Evolutionary conservation across 64 coral and sea anemone species (phyloP).

Genomic region (Porites australiensis): DNA sequence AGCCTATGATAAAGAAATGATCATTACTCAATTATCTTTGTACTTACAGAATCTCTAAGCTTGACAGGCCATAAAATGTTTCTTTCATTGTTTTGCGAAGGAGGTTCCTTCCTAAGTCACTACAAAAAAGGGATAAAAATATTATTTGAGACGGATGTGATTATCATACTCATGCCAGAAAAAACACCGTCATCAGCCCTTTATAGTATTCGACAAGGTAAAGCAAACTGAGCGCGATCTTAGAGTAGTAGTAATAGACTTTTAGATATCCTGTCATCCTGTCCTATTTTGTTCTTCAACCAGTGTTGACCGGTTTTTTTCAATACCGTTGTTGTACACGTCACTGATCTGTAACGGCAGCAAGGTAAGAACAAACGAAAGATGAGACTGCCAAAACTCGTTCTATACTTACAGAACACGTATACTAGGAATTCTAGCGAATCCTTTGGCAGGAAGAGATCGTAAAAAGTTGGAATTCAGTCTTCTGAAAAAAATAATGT

Average conservation of each 20-base stretch:
- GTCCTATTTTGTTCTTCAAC: too few species aligned
- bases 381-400: neutral
- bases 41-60: conserved; percentile 19
- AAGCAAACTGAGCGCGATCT: too few species aligned
- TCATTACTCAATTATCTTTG: too few species aligned
- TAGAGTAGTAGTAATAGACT: too few species aligned
- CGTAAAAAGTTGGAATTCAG: neutral
- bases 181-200: too few species aligned
- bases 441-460: neutral
- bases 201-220: too few species aligned
- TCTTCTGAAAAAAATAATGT: neutral
- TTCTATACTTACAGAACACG: conserved; percentile 12
- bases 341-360: neutral
- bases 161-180: too few species aligned
- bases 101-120: conserved; percentile 6
- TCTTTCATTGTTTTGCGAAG: neutral
- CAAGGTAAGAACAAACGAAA: neutral
- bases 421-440: neutral
- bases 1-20: too few species aligned
- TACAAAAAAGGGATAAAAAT: neutral
- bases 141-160: neutral
- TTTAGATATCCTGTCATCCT: too few species aligned
- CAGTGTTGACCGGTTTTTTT: too few species aligned
- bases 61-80: neutral
- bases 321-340: too few species aligned